These are phyloP conservation scores for Borostomias antarcticus DNA, from an alignment of 2,797 vertebrate species.

Conservation along the genomic window DNA sequence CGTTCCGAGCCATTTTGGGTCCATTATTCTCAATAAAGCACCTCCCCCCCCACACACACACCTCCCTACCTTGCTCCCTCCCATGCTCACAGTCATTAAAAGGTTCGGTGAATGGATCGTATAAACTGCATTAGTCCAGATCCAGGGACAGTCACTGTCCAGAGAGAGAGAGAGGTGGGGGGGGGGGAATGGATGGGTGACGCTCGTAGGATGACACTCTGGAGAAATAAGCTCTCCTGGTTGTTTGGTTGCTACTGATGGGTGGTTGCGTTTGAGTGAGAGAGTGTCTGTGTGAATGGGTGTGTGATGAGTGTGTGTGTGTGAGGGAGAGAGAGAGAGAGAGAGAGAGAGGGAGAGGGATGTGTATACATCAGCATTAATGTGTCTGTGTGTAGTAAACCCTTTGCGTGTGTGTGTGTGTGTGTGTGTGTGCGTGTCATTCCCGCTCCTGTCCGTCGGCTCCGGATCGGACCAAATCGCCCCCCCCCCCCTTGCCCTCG, in stretches of 20 bases:
- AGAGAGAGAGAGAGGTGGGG: too few species aligned
- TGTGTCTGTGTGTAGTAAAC: background rate
- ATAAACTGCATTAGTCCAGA: constrained; percentile 55
- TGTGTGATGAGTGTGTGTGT: background rate
- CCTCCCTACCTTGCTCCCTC: constrained; percentile 53
- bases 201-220: constrained; percentile 35
- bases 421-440: background rate
- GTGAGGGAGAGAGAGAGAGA: too few species aligned
- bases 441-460: too few species aligned
- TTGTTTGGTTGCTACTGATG: background rate
- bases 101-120: constrained; percentile 25
- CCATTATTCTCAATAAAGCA: constrained; percentile 71
- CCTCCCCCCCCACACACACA: too few species aligned
- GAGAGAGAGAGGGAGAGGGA: background rate
- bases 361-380: background rate
- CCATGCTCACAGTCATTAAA: constrained; percentile 53
- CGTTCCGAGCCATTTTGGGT: constrained; percentile 61
- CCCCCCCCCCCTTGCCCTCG: too few species aligned
- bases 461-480: too few species aligned
- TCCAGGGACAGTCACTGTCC: constrained; percentile 24
- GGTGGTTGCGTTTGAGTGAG: constrained; percentile 25
- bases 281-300: background rate
- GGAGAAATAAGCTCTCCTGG: constrained; percentile 26
- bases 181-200: constrained; percentile 44
- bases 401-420: background rate